Evolutionary conservation across 2,888 invertebrate species (phyloP).

Genomic region (Pecten maximus): DNA sequence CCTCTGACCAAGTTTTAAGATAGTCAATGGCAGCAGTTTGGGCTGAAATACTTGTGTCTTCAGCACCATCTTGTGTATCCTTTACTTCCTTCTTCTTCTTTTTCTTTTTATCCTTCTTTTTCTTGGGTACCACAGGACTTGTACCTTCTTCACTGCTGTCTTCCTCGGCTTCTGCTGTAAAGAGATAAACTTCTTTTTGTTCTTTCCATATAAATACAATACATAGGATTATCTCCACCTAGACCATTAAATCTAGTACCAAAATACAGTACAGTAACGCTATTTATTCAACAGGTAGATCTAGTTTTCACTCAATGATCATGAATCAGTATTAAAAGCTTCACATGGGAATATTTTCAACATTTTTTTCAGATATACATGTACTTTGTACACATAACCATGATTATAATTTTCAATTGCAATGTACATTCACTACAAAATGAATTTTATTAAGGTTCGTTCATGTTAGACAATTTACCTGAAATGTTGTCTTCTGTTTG

Average conservation of each 20-base stretch:
- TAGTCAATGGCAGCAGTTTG: slow-evolving; percentile 64
- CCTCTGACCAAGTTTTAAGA: slow-evolving; percentile 66
- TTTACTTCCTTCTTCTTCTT: slow-evolving; percentile 48
- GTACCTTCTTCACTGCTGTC: slow-evolving; percentile 37
- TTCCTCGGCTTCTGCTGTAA: not conserved
- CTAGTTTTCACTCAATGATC: too few species aligned
- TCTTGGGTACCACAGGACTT: slow-evolving; percentile 41
- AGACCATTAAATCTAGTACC: too few species aligned
- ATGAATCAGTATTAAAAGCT: too few species aligned
- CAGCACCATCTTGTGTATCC: slow-evolving; percentile 48
- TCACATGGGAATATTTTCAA: too few species aligned
- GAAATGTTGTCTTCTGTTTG: not conserved
- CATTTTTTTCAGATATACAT: too few species aligned
- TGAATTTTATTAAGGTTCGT: too few species aligned
- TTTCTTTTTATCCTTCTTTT: slow-evolving; percentile 26
- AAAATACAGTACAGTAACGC: too few species aligned
- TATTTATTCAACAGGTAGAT: too few species aligned
- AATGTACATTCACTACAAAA: too few species aligned
- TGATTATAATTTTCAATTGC: too few species aligned
- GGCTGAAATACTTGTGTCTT: slow-evolving; percentile 16
- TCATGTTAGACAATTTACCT: not conserved
- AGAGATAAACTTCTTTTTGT: not conserved
- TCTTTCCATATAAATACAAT: not conserved
- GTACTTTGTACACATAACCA: too few species aligned
- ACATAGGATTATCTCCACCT: not conserved